Conservation (phyloP, 1,140 invertebrate species). For the Drosophila persimilis region DNA sequence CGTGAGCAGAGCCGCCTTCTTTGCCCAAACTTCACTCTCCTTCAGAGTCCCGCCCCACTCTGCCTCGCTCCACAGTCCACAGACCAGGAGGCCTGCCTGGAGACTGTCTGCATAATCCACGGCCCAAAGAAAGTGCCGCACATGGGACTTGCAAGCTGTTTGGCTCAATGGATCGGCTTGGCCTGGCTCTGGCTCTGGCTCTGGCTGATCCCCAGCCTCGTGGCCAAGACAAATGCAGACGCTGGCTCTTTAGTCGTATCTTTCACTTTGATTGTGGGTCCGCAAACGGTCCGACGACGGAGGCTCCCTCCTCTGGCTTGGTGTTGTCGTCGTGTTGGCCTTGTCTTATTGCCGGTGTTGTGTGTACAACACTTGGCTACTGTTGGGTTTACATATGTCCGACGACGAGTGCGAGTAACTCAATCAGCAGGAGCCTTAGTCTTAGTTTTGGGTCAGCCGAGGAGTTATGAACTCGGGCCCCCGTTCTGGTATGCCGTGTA, state of each 20-base stretch:
- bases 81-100: neutral
- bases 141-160: conserved; percentile 43
- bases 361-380: conserved; percentile 65
- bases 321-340: conserved; percentile 33
- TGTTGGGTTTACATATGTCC: conserved; percentile 77
- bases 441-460: conserved; percentile 41
- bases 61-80: neutral
- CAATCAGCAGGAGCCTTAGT: conserved; percentile 54
- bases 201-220: conserved; percentile 51
- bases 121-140: conserved; percentile 72
- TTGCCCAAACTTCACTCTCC: conserved; percentile 3
- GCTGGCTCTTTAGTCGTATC: conserved; percentile 75
- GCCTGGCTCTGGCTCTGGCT: conserved; percentile 11
- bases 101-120: conserved; percentile 66
- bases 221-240: conserved; percentile 74
- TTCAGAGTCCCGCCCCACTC: conserved; percentile 4
- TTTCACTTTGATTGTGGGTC: conserved; percentile 77
- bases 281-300: conserved; percentile 8
- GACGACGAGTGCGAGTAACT: conserved; percentile 47
- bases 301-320: conserved; percentile 25
- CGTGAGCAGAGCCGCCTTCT: conserved; percentile 55
- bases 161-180: conserved; percentile 43
- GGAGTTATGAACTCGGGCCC: conserved; percentile 37
- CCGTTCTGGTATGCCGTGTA: conserved; percentile 26
- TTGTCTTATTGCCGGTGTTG: conserved; percentile 37